These are phyloP conservation scores for Chloropsis hardwickii DNA, from an alignment of 2,113 vertebrate species.

Conservation along the genomic window DNA sequence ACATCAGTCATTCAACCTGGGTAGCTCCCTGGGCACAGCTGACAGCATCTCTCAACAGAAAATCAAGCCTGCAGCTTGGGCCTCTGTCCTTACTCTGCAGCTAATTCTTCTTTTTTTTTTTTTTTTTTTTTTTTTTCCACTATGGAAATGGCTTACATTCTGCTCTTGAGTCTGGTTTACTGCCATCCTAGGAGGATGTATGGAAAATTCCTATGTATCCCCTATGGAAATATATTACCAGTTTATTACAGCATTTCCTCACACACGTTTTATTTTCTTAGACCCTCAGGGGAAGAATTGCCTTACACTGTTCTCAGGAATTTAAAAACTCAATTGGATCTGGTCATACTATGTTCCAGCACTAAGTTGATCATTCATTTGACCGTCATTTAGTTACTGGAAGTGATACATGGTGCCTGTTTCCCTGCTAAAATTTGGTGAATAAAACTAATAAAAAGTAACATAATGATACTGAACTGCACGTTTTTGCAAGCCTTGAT, in stretches of 20 bases:
- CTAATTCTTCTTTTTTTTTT: neutral
- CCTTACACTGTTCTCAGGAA: conserved; percentile 37
- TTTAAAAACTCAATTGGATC: conserved; percentile 6
- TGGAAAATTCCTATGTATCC: conserved; percentile 37
- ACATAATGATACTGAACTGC: neutral
- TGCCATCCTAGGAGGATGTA: conserved; percentile 14
- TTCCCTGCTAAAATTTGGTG: neutral
- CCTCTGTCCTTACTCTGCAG: neutral
- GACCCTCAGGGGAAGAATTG: conserved; percentile 15
- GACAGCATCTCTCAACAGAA: neutral
- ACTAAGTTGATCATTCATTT: neutral
- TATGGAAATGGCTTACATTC: neutral
- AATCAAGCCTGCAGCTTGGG: neutral
- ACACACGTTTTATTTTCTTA: conserved; percentile 43
- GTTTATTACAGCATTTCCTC: conserved; percentile 55
- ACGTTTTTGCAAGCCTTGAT: neutral
- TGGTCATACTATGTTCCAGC: neutral
- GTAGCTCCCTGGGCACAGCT: neutral
- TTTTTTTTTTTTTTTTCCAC: neutral
- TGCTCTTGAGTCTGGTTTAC: conserved; percentile 15
- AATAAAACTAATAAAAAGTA: conserved; percentile 14
- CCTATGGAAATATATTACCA: conserved; percentile 41
- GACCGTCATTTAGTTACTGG: conserved; percentile 18
- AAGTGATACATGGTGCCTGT: neutral
- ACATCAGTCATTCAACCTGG: neutral